Evolutionary conservation across 1,140 invertebrate genomes (phyloP).

Genomic region (Sycophila sp.): DNA sequence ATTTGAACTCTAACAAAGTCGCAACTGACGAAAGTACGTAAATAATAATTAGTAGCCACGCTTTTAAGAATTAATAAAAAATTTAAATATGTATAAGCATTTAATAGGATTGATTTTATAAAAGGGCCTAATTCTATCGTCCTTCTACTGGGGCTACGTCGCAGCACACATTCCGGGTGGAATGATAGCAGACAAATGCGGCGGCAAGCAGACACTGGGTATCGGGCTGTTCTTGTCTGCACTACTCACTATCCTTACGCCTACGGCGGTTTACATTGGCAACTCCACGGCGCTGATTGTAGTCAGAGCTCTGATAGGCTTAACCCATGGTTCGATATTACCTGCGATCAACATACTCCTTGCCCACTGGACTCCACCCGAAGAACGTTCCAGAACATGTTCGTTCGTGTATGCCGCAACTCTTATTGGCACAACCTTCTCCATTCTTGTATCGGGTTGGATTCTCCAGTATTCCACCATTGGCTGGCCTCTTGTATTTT

Average conservation of each 20-base stretch:
- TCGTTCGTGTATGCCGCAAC: slow-evolving; percentile 78
- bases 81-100: too few relatives aligned
- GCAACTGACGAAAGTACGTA: too few relatives aligned
- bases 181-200: background rate
- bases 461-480: slow-evolving; percentile 70
- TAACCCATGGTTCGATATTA: slow-evolving; percentile 81
- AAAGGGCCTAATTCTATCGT: background rate
- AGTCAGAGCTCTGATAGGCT: slow-evolving; percentile 75
- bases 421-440: slow-evolving; percentile 79
- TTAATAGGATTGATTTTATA: too few relatives aligned
- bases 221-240: background rate
- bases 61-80: slow-evolving; percentile 65
- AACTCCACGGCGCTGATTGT: slow-evolving; percentile 72
- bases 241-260: background rate
- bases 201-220: background rate
- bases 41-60: too few relatives aligned
- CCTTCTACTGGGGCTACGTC: slow-evolving; percentile 10
- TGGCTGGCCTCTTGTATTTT: slow-evolving; percentile 82
- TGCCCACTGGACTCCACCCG: slow-evolving; percentile 78
- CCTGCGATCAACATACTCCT: slow-evolving; percentile 78
- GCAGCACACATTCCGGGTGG: background rate
- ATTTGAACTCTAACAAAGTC: slow-evolving; percentile 49
- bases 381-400: slow-evolving; percentile 77
- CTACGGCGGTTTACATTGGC: slow-evolving; percentile 56
- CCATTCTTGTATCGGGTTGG: slow-evolving; percentile 77